Conservation (phyloP, 2,888 invertebrate species). For the Heliconius ethilla region DNA sequence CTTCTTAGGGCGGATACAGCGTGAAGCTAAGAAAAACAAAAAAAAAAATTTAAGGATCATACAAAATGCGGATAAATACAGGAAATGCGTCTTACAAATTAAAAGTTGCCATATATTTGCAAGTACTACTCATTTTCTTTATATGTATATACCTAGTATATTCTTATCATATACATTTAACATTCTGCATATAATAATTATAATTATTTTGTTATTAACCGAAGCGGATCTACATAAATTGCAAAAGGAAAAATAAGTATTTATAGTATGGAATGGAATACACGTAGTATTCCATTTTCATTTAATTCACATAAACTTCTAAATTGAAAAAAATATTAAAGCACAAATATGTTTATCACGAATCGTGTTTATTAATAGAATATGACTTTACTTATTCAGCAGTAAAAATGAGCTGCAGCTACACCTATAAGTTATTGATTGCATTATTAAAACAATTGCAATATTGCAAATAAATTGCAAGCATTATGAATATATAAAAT, state of each 20-base stretch:
- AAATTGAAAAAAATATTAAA: neutral
- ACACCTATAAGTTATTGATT: no score
- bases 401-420: no score
- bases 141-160: neutral
- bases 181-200: neutral
- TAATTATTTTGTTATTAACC: neutral
- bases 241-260: constrained; percentile 1
- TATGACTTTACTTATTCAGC: neutral
- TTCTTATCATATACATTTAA: neutral
- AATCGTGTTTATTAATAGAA: neutral
- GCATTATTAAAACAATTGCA: no score
- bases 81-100: neutral
- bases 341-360: neutral
- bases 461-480: no score
- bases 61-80: neutral
- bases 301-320: neutral
- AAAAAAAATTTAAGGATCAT: neutral
- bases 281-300: neutral
- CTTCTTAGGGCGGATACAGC: neutral
- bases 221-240: neutral
- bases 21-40: neutral
- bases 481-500: no score
- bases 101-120: neutral
- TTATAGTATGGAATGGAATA: neutral
- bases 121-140: neutral